These are phyloP conservation scores for Drosophila prosaltans DNA, from an alignment of 1,140 invertebrate species.

Conservation along the genomic window DNA sequence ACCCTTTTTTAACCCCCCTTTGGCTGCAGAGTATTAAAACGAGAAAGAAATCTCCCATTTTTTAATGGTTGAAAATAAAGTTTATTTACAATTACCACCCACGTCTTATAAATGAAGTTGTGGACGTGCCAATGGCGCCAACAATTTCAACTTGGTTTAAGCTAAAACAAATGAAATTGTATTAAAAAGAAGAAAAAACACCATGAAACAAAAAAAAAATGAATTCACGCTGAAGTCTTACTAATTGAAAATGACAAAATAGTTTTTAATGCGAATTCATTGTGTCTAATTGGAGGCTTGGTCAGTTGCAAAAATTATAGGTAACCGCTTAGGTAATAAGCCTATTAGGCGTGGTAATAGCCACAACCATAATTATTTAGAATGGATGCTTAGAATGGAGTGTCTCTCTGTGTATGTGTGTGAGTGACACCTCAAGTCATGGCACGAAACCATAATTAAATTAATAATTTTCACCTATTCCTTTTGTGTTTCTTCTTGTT, in stretches of 20 bases:
- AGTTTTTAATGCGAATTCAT: conserved; percentile 44
- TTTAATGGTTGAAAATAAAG: neutral
- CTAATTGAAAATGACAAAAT: conserved; percentile 47
- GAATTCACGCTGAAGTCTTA: conserved; percentile 27
- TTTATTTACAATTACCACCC: neutral
- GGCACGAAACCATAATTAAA: conserved; percentile 58
- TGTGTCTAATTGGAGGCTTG: conserved; percentile 29
- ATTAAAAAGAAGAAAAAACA: neutral
- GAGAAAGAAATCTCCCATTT: too few relatives aligned
- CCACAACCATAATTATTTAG: conserved; percentile 47
- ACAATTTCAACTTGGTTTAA: neutral
- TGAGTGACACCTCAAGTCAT: conserved; percentile 52
- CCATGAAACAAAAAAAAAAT: neutral
- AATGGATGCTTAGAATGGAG: neutral
- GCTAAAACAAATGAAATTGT: neutral
- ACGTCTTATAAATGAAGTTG: neutral
- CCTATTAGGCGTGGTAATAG: conserved; percentile 54
- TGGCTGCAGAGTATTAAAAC: neutral
- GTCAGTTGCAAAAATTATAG: conserved; percentile 31
- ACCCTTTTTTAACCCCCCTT: too few relatives aligned
- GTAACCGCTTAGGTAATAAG: conserved; percentile 35
- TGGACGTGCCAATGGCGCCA: conserved; percentile 5
- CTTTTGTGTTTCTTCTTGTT: conserved; percentile 21
- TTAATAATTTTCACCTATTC: conserved; percentile 52
- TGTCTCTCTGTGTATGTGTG: conserved; percentile 6